These are phyloP conservation scores for Anas capensis DNA, from an alignment of 2,797 vertebrate species.

Conservation along the genomic window DNA sequence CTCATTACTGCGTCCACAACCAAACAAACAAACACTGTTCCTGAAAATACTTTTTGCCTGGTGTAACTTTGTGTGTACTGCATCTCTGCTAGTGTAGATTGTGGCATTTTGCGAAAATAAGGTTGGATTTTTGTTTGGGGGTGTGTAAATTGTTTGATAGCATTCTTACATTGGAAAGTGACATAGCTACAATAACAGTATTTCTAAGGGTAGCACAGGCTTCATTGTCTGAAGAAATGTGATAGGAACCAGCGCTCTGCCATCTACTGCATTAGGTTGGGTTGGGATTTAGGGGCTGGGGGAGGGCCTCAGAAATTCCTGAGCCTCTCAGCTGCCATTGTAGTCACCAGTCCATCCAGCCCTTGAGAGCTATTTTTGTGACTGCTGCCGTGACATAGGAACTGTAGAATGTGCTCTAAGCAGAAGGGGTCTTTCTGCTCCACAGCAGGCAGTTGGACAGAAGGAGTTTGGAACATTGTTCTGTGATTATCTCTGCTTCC, in stretches of 20 bases:
- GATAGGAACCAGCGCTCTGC: background rate
- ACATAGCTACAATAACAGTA: background rate
- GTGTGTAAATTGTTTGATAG: background rate
- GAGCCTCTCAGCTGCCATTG: constrained; percentile 66
- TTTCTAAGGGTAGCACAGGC: background rate
- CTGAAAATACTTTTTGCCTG: background rate
- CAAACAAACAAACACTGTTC: accelerated
- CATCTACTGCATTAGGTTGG: background rate
- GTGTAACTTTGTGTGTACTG: background rate
- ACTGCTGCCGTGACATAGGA: constrained; percentile 72
- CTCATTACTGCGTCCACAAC: background rate
- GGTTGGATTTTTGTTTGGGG: background rate
- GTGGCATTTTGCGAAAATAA: background rate
- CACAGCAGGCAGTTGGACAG: background rate
- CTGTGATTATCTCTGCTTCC: background rate
- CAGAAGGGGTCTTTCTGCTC: background rate
- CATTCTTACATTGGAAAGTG: background rate
- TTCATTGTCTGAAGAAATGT: background rate
- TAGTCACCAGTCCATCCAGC: constrained; percentile 16
- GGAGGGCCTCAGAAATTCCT: constrained; percentile 45
- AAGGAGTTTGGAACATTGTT: background rate
- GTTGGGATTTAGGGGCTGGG: constrained; percentile 25
- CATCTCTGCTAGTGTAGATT: background rate
- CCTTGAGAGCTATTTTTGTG: constrained; percentile 45
- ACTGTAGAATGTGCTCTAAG: constrained; percentile 20